Conservation (phyloP, 1,140 invertebrate genomes). For the Probaryconus sp. region DNA sequence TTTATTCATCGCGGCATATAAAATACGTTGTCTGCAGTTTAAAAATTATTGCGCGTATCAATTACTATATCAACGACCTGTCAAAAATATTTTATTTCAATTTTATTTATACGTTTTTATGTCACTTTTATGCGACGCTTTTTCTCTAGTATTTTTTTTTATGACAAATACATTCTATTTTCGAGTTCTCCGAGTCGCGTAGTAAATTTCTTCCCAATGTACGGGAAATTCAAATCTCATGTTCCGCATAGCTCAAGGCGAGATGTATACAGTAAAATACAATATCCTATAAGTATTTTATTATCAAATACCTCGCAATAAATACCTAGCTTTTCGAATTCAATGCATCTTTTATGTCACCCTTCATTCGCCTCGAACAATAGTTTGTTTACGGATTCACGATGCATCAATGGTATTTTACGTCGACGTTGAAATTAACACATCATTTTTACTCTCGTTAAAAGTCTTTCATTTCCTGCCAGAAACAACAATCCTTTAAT, state of each 20-base stretch:
- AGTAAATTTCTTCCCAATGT: slow-evolving; percentile 42
- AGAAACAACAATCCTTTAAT: too few relatives aligned
- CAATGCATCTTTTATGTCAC: not conserved
- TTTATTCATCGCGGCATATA: slow-evolving; percentile 22
- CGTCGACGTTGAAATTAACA: too few relatives aligned
- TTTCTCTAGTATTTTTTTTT: slow-evolving; percentile 39
- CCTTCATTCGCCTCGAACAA: not conserved
- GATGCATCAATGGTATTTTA: too few relatives aligned
- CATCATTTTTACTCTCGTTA: too few relatives aligned
- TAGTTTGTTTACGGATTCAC: slow-evolving; percentile 26
- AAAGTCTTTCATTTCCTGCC: too few relatives aligned
- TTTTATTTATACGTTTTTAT: slow-evolving; percentile 46
- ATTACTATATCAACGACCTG: slow-evolving; percentile 49
- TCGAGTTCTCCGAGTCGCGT: slow-evolving; percentile 31
- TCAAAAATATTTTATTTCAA: slow-evolving; percentile 52
- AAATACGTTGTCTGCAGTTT: slow-evolving; percentile 27
- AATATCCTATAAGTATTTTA: slow-evolving; percentile 52
- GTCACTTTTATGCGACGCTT: slow-evolving; percentile 42
- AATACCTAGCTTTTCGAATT: slow-evolving; percentile 28
- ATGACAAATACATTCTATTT: slow-evolving; percentile 43
- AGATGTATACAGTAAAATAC: slow-evolving; percentile 19
- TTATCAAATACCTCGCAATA: slow-evolving; percentile 47
- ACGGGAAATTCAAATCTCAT: slow-evolving; percentile 49
- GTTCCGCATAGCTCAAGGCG: slow-evolving; percentile 25
- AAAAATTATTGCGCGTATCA: slow-evolving; percentile 36